These are phyloP conservation scores for Sinocyclocheilus grahami DNA, from an alignment of 2,113 vertebrate genomes.

Conservation along the genomic window DNA sequence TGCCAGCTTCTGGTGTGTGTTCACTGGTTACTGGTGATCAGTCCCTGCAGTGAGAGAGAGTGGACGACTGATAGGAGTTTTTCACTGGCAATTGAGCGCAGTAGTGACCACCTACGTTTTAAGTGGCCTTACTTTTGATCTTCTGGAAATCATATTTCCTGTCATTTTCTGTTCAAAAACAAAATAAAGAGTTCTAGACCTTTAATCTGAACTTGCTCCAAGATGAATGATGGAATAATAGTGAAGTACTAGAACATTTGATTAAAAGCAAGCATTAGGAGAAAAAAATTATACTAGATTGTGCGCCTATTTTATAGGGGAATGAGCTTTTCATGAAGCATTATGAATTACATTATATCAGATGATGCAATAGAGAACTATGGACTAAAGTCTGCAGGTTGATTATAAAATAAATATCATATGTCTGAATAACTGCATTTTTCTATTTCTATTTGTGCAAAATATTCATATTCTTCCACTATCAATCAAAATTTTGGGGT, in stretches of 20 bases:
- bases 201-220: background rate
- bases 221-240: background rate
- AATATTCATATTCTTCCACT: too few species aligned
- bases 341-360: too few species aligned
- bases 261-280: background rate
- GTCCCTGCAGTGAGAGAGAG: slow-evolving; percentile 6
- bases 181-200: background rate
- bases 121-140: background rate
- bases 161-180: background rate
- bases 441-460: too few species aligned
- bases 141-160: background rate
- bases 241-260: background rate
- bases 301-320: too few species aligned
- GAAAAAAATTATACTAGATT: too few species aligned
- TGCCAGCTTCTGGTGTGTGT: slow-evolving; percentile 41
- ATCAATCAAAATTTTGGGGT: too few species aligned
- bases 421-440: too few species aligned
- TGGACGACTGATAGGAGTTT: background rate
- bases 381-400: too few species aligned
- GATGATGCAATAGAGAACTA: too few species aligned
- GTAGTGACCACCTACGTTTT: background rate
- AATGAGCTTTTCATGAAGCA: too few species aligned
- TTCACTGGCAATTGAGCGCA: background rate
- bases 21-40: slow-evolving; percentile 5
- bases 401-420: too few species aligned